Evolutionary conservation across 1,140 invertebrate species (phyloP).

Genomic region (Uloborus diversus): DNA sequence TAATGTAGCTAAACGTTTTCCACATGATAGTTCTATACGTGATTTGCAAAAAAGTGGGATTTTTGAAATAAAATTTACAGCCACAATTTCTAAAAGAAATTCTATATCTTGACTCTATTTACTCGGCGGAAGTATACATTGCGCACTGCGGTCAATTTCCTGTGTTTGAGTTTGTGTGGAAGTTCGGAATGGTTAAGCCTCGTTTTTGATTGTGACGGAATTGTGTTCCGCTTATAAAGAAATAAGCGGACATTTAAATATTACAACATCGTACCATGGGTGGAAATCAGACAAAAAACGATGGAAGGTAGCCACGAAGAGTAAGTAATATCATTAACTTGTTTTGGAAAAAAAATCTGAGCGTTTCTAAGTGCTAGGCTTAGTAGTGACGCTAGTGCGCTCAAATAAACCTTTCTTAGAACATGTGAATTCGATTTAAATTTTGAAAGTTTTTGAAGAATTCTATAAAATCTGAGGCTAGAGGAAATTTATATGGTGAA

Average conservation of each 20-base stretch:
- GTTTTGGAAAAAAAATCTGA: neutral
- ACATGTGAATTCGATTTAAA: neutral
- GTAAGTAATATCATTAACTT: conserved; percentile 60
- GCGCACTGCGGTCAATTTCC: conserved; percentile 46
- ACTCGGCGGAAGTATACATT: conserved; percentile 16
- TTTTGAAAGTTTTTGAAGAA: neutral
- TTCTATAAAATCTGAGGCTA: neutral
- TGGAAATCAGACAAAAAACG: conserved; percentile 58
- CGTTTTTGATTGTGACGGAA: conserved; percentile 6
- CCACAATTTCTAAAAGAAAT: neutral
- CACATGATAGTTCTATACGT: neutral
- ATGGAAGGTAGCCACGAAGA: conserved; percentile 64
- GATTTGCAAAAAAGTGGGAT: neutral
- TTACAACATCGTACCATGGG: conserved; percentile 49
- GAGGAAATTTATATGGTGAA: neutral
- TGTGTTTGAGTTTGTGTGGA: conserved; percentile 48
- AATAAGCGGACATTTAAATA: conserved; percentile 25
- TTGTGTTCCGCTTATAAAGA: neutral
- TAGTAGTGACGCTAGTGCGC: conserved; percentile 40
- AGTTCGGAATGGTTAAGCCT: conserved; percentile 49
- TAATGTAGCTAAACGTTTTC: neutral
- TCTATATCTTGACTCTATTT: neutral
- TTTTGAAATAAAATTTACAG: neutral
- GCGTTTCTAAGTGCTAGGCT: conserved; percentile 28
- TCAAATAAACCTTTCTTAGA: conserved; percentile 15